Evolutionary conservation across 53 echinoderm and acorn worm species (phyloP).

Genomic region (Zoroaster sp.): DNA sequence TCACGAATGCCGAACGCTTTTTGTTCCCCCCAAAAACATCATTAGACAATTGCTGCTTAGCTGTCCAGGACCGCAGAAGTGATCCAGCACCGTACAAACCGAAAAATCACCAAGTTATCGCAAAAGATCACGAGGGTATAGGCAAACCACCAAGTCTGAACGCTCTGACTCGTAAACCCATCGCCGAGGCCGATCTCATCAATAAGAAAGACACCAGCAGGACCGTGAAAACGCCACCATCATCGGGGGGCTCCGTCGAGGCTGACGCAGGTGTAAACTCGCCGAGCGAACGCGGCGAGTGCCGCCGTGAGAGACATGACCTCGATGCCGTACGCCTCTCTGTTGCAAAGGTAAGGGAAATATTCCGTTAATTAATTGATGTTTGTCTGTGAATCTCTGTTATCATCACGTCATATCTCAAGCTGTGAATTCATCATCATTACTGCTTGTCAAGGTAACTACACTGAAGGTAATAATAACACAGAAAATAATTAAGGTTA

Average conservation of each 20-base stretch:
- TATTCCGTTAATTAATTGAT: conserved; percentile 22
- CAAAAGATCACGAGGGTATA: neutral
- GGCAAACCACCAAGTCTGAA: neutral
- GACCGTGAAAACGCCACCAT: conserved; percentile 16
- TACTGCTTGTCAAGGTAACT: neutral
- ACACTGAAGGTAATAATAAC: neutral
- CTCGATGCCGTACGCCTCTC: conserved; percentile 2
- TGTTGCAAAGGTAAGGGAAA: conserved; percentile 13
- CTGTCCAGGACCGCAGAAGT: neutral
- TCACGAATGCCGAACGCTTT: conserved; percentile 9
- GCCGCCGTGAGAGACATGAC: neutral
- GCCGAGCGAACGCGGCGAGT: neutral
- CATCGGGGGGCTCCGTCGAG: neutral
- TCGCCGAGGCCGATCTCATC: neutral
- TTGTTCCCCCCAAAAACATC: conserved; percentile 5
- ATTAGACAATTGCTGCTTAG: neutral
- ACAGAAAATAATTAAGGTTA: neutral
- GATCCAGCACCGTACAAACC: neutral
- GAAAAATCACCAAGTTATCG: neutral
- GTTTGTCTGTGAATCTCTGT: neutral
- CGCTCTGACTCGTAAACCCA: neutral
- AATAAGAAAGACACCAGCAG: neutral
- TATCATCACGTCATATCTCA: neutral
- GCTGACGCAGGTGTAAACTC: conserved; percentile 13
- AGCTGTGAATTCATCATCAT: neutral